Conservation (phyloP, 2,113 vertebrate species). For the Tichodroma muraria region DNA sequence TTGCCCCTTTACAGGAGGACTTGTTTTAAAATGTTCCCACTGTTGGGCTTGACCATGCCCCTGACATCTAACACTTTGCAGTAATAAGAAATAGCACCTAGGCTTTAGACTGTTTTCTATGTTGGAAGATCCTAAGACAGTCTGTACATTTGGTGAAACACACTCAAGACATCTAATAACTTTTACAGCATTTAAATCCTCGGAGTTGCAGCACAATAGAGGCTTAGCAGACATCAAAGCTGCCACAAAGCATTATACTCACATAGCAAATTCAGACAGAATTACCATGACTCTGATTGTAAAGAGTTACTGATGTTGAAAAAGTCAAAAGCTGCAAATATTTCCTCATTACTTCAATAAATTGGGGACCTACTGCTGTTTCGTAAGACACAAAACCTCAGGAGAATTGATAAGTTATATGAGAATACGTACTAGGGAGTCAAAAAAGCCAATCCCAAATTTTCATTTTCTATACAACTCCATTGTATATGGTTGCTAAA, state of each 20-base stretch:
- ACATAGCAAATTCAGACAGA: neutral
- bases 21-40: neutral
- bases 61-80: neutral
- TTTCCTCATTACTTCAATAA: neutral
- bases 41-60: neutral
- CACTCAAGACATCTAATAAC: neutral
- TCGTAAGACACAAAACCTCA: neutral
- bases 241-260: neutral
- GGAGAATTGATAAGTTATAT: neutral
- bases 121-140: neutral
- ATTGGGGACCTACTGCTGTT: neutral
- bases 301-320: neutral
- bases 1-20: neutral
- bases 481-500: neutral
- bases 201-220: neutral
- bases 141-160: neutral
- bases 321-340: neutral
- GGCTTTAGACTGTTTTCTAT: neutral
- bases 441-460: neutral
- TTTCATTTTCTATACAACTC: neutral
- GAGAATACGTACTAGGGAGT: neutral
- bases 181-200: neutral
- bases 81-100: neutral
- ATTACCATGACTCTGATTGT: neutral
- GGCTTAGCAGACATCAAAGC: neutral